Evolutionary conservation across 2,797 vertebrate species (phyloP), one percentile per base, ranked within the genome.

Genomic region (Miichthys miiuy): DNA sequence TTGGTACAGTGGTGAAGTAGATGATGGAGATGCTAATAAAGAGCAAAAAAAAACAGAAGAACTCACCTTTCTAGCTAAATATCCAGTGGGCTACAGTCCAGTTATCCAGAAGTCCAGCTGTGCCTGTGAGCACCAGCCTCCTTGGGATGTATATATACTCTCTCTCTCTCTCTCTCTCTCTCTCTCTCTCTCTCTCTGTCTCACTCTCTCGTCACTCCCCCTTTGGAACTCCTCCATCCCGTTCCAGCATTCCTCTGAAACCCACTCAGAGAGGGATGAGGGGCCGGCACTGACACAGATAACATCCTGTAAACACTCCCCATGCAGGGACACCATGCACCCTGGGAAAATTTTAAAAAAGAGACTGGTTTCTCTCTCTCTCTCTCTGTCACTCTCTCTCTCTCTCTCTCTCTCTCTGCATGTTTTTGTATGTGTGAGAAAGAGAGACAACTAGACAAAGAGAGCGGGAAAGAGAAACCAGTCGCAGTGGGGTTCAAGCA

Each of bases 271-370:
- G 82, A 92, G 83, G 86, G 93, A 91, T 86, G 85, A 89, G 83
- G 86, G 92, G 88, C 89, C 87, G 86, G 78, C 89, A 83, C 84
- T 80, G 90, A 91, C 85, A 93, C 87, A 90, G 94, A 95, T 95
- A 95, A 95, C 92, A 93, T 95, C 93, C 92, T 92, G 92, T 92
- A 94, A 95, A 95, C 93, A 95, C 85, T 92, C 87, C 84, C 87
- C 84, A 82, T 87, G 86, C 86, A 88, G 88, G 87, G 90, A 91
- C 90, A 90, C 82, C 38, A 46, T 80, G 82, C 85, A 89, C 82
- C 86, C 77, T 86, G 89, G 81, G 84, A 88, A 84, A 85, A 73
- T 25, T 25, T 55, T 63, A 55, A 55, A n/a, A 60, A 20, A 62
- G n/a, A 25, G 25, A 20, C 46, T 75, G 48, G 38, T 64, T 54